Evolutionary conservation across 2,113 vertebrate genomes (phyloP).

Genomic region (Panurus biarmicus): DNA sequence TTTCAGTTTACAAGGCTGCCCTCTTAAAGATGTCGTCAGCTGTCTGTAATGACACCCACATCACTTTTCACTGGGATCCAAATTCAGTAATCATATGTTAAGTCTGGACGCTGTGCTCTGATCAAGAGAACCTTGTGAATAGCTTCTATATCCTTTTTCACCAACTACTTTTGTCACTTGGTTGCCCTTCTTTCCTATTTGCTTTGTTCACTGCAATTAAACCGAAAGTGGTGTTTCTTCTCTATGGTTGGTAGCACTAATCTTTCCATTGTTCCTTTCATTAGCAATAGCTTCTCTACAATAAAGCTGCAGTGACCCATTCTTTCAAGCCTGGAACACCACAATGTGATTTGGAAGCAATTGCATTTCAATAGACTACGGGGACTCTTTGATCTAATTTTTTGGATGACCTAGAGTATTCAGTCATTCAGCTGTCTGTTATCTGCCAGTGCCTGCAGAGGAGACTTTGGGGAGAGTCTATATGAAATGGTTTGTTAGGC

Average conservation of each 20-base stretch:
- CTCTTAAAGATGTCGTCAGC: neutral
- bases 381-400: slow-evolving; percentile 83
- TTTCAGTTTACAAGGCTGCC: neutral
- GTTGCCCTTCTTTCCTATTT: slow-evolving; percentile 75
- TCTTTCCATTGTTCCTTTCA: slow-evolving; percentile 83
- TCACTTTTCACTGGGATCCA: neutral
- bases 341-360: slow-evolving; percentile 78
- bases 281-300: slow-evolving; percentile 80
- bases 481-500: slow-evolving; percentile 57
- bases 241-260: slow-evolving; percentile 81
- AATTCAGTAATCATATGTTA: slow-evolving; percentile 26
- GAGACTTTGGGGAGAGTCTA: slow-evolving; percentile 45
- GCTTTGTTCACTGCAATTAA: slow-evolving; percentile 83
- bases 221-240: slow-evolving; percentile 78
- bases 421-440: slow-evolving; percentile 59
- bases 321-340: slow-evolving; percentile 74
- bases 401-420: slow-evolving; percentile 68
- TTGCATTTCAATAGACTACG: slow-evolving; percentile 78
- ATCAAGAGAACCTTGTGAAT: slow-evolving; percentile 55
- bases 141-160: slow-evolving; percentile 51
- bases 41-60: neutral
- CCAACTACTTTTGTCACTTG: slow-evolving; percentile 72
- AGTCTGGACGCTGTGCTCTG: slow-evolving; percentile 16
- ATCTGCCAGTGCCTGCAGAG: slow-evolving; percentile 54
- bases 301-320: slow-evolving; percentile 77